Conservation (phyloP, 2,113 vertebrate species). For the Corythoichthys intestinalis region DNA sequence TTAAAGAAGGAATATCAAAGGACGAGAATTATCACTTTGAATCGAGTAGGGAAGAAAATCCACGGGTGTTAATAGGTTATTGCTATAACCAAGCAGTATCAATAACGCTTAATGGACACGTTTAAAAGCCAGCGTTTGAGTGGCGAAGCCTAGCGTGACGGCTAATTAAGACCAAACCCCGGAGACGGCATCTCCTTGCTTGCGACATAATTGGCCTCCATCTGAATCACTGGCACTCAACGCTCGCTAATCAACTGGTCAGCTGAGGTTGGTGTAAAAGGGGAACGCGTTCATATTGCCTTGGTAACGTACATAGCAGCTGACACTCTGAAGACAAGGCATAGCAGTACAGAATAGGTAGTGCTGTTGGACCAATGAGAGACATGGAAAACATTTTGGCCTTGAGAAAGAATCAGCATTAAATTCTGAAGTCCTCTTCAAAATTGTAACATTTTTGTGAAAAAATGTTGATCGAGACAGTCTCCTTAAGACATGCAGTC, state of each 20-base stretch:
- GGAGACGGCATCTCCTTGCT: slow-evolving; percentile 50
- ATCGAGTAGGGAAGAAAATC: slow-evolving; percentile 16
- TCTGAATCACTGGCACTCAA: slow-evolving; percentile 51
- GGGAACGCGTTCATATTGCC: slow-evolving; percentile 18
- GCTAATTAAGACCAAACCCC: slow-evolving; percentile 65
- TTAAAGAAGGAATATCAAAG: slow-evolving; percentile 4
- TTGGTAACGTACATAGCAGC: background rate
- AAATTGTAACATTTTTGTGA: background rate
- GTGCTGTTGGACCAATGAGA: too few species aligned
- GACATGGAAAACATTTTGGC: background rate
- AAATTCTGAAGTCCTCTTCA: background rate
- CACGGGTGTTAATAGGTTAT: slow-evolving; percentile 57
- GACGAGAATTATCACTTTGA: slow-evolving; percentile 5
- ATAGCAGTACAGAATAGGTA: background rate
- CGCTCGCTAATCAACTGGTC: slow-evolving; percentile 54
- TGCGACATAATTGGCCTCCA: slow-evolving; percentile 56
- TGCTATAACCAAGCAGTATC: slow-evolving; percentile 55
- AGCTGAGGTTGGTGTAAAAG: slow-evolving; percentile 4
- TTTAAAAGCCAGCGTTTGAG: slow-evolving; percentile 49
- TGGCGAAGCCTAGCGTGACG: slow-evolving; percentile 38
- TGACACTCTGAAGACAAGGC: background rate
- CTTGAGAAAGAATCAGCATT: background rate
- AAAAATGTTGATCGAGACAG: too few species aligned
- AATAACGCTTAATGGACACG: slow-evolving; percentile 64
- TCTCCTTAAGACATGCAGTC: too few species aligned